These are phyloP conservation scores for Psephotus haematonotus DNA, from an alignment of 2,113 vertebrate species.

Conservation along the genomic window DNA sequence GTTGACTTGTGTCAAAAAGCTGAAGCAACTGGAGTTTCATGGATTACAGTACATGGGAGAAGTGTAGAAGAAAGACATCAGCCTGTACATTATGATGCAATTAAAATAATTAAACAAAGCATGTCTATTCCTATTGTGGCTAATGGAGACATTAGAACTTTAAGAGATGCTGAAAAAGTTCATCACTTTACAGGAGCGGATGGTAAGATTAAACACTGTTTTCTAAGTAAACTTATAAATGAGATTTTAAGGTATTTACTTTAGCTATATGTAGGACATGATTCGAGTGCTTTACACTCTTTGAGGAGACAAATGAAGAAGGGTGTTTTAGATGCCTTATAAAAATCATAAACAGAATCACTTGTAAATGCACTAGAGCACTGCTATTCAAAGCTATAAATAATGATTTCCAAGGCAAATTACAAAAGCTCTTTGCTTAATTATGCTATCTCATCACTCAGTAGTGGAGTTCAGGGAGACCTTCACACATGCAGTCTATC, in stretches of 20 bases:
- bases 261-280: neutral
- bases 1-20: constrained; percentile 95
- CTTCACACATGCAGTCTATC: neutral
- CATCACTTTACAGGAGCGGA: constrained; percentile 86
- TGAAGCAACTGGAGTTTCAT: constrained; percentile 90
- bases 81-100: constrained; percentile 91
- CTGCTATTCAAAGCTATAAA: neutral
- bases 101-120: constrained; percentile 92
- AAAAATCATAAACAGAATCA: neutral
- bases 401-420: neutral
- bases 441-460: neutral
- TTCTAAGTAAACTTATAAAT: neutral
- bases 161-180: constrained; percentile 86
- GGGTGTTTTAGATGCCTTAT: neutral
- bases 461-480: neutral
- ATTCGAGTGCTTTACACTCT: neutral
- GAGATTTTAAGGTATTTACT: neutral
- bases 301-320: neutral
- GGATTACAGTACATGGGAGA: constrained; percentile 95
- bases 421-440: constrained; percentile 16
- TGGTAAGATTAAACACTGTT: constrained; percentile 77
- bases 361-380: neutral
- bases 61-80: constrained; percentile 92
- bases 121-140: constrained; percentile 89
- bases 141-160: constrained; percentile 91